Base-by-base conservation (phyloP, 1,140 invertebrate genomes). In the Euura saliciscinereae region DNA sequence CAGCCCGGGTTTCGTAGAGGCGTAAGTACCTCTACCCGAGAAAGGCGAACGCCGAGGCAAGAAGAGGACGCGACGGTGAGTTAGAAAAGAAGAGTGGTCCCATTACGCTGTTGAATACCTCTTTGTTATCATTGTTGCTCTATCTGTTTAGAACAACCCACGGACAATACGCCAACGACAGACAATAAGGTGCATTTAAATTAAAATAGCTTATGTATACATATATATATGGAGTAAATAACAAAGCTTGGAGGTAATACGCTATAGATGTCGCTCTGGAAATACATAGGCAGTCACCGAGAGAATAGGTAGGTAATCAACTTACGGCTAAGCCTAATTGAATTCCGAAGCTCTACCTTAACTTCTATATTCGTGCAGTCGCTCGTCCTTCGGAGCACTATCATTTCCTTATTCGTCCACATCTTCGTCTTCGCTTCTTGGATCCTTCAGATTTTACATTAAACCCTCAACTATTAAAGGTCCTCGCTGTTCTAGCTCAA, bases 281-380 rank as follows among this genome's bases (percentile, higher is more conserved):
- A 59, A 59, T 28, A 28, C 28, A 28, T 59, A 59, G 51, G 51
- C 51, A 59, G 51, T 59, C 51, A 59, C 51, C 51, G 51, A 59
- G 51, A 59, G 51, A 59, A 59, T 59, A 59, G 51, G 51, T 59
- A 59, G 5, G 51, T 59, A 59, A 59, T 59, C 51, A 59, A 59
- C 51, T 59, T 59, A 59, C 51, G 51, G 51, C 51, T 59, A 59
- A 59, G 51, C 51, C 51, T 59, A 59, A 59, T 59, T 59, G 51
- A 59, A 59, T 59, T n/a, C 51, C 6, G 51, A 59, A 59, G 8
- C 51, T 59, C 51, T n/a, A 59, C 51, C 51, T 59, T 59, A 59
- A 59, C 51, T 59, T 59, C 51, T 59, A 59, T 59, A 59, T 59
- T n/a, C 51, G 51, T 59, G 10, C 51, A 59, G 51, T 3, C 8